Conservation (phyloP, 2,888 invertebrate genomes). For the Pantelozetes paolii region DNA sequence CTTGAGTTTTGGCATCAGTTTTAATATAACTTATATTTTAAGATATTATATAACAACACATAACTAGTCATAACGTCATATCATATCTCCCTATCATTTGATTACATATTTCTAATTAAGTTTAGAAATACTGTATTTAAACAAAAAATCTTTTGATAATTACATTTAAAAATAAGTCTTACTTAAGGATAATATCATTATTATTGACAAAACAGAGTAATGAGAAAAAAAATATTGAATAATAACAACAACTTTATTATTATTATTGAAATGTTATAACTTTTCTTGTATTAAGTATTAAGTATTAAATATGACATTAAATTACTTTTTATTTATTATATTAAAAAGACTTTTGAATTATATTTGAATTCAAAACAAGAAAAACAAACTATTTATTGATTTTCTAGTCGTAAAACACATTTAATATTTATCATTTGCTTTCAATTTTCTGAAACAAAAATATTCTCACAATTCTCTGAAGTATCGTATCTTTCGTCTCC, state of each 20-base stretch:
- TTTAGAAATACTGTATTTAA: neutral
- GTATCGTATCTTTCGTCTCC: neutral
- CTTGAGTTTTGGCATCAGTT: conserved; percentile 16
- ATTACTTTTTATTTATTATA: conserved; percentile 28
- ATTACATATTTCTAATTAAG: conserved; percentile 6
- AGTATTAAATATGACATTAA: conserved; percentile 6
- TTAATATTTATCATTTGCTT: neutral
- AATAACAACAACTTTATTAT: neutral
- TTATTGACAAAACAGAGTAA: neutral
- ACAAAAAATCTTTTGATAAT: conserved; percentile 4
- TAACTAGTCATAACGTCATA: conserved; percentile 27
- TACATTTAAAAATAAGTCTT: neutral
- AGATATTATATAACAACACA: conserved; percentile 7
- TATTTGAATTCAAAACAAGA: neutral
- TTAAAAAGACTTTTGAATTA: neutral
- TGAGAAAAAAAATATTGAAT: neutral
- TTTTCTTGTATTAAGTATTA: conserved; percentile 32
- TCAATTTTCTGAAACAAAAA: neutral
- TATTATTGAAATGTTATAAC: conserved; percentile 16
- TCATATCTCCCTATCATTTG: conserved; percentile 2
- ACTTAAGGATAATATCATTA: neutral
- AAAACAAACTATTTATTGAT: neutral
- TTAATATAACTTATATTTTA: conserved; percentile 7
- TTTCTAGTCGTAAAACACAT: conserved; percentile 5
- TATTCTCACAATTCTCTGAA: neutral